Evolutionary conservation across 2,797 vertebrate genomes (phyloP).

Genomic region (Pseudochaenichthys georgianus): DNA sequence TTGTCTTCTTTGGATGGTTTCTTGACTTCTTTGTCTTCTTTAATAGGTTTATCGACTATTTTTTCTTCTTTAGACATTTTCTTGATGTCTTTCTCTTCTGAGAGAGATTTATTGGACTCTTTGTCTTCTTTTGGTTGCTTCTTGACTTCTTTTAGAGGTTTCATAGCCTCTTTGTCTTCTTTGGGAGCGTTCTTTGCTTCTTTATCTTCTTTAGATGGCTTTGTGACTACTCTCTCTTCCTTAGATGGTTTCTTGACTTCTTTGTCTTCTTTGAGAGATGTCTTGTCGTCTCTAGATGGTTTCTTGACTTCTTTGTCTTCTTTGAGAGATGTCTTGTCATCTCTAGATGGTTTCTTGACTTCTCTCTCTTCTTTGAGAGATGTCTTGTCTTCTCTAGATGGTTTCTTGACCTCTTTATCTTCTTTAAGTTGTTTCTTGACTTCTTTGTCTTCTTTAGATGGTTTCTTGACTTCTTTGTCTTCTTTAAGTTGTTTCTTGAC

Average conservation of each 20-base stretch:
- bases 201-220: too few species aligned
- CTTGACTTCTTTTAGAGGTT: background rate
- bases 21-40: background rate
- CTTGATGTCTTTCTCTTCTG: background rate
- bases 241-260: background rate
- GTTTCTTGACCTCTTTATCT: too few species aligned
- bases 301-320: background rate
- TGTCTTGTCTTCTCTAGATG: background rate
- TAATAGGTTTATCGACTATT: background rate
- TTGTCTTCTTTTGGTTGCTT: background rate
- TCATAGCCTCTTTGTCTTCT: background rate
- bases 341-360: background rate
- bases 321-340: background rate
- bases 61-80: background rate
- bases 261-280: too few species aligned
- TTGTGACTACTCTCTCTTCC: too few species aligned
- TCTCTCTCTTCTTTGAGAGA: background rate
- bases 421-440: too few species aligned
- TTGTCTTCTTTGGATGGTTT: fast-evolving
- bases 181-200: background rate
- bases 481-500: too few species aligned
- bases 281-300: too few species aligned
- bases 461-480: too few species aligned
- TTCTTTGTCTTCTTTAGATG: background rate
- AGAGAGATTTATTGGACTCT: background rate